phyloP scores from a whole-genome alignment of 1,140 invertebrate genomes.

The Acyrthosiphon pisum region DNA sequence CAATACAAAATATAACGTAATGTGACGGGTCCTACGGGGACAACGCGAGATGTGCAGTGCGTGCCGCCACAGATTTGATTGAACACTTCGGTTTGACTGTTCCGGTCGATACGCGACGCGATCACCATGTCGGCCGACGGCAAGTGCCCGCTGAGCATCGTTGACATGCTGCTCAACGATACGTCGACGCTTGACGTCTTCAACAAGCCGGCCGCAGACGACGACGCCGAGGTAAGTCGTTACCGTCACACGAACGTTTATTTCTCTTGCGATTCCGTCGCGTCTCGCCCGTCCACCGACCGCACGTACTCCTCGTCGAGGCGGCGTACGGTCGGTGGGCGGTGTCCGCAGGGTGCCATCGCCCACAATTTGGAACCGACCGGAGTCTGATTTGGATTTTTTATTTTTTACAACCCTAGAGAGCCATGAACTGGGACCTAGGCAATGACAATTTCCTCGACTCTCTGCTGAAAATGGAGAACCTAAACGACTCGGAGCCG shows the following conservation, averaged over 20 bases:
- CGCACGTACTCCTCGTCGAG: not conserved
- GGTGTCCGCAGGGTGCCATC: not conserved
- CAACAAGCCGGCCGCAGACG: not conserved
- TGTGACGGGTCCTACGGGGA: not conserved
- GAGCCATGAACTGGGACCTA: slow-evolving; percentile 58
- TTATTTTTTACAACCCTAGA: slow-evolving; percentile 25
- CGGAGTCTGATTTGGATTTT: not conserved
- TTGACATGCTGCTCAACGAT: slow-evolving; percentile 52
- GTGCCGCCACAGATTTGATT: not conserved
- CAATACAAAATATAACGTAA: not conserved
- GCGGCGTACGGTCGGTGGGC: not conserved
- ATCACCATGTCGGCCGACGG: not conserved
- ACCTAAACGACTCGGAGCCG: slow-evolving; percentile 20
- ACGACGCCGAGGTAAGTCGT: not conserved
- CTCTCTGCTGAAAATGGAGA: slow-evolving; percentile 58
- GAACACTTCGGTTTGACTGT: not conserved
- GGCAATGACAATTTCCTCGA: slow-evolving; percentile 59
- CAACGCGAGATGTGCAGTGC: not conserved
- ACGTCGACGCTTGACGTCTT: slow-evolving; percentile 9
- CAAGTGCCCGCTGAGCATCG: slow-evolving; percentile 21
- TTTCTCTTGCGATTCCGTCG: not conserved
- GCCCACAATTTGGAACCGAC: not conserved
- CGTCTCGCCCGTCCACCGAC: not conserved
- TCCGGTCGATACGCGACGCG: not conserved
- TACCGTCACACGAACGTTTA: not conserved